These are phyloP conservation scores for Cantharis rustica DNA, from an alignment of 2,888 invertebrate genomes.

Conservation along the genomic window DNA sequence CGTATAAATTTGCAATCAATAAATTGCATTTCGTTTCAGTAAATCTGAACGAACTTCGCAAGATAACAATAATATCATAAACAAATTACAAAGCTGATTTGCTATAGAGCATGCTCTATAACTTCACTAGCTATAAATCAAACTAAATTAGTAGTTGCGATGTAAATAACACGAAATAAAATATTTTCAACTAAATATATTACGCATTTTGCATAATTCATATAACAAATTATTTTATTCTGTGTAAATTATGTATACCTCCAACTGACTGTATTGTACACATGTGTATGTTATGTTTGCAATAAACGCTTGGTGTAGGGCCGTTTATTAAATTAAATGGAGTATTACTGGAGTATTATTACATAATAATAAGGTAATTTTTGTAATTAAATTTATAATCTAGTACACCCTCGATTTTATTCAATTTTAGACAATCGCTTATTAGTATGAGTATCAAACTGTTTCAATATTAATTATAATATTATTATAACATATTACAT, in stretches of 20 bases:
- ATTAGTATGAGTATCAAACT: background rate
- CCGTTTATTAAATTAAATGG: background rate
- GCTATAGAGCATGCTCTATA: background rate
- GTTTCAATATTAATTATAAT: background rate
- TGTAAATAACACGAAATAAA: background rate
- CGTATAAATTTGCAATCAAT: too few species aligned
- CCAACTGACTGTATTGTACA: background rate
- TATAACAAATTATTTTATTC: background rate
- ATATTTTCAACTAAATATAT: background rate
- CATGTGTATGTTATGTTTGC: background rate
- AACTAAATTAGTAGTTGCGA: background rate
- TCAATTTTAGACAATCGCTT: background rate
- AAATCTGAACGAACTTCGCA: background rate
- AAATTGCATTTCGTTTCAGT: too few species aligned
- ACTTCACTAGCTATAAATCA: background rate
- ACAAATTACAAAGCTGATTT: background rate
- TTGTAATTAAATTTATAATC: background rate
- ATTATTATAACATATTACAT: too few species aligned
- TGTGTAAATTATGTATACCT: too few species aligned
- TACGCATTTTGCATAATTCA: background rate
- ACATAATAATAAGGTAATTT: background rate
- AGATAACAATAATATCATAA: background rate
- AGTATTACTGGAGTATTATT: background rate
- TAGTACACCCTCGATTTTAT: background rate
- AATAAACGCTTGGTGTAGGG: background rate